These are phyloP conservation scores for Brenthis daphne DNA, from an alignment of 2,888 invertebrate species.

Conservation along the genomic window DNA sequence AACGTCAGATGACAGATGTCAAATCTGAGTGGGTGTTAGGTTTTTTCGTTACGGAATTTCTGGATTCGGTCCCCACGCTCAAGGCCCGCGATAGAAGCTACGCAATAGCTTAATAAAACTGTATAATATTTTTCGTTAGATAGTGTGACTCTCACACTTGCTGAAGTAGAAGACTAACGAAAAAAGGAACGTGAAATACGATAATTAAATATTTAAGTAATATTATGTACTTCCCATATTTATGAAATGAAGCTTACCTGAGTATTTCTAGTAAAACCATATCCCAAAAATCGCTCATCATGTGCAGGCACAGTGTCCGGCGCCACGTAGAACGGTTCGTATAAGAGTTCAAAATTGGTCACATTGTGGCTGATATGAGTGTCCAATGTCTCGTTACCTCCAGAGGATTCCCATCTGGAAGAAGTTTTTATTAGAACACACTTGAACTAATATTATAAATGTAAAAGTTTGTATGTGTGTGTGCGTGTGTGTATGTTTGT, in stretches of 20 bases:
- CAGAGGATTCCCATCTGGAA: conserved; percentile 83
- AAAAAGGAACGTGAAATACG: too few relatives aligned
- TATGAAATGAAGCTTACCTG: conserved; percentile 83
- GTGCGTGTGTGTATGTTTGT: too few relatives aligned
- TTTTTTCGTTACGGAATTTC: too few relatives aligned
- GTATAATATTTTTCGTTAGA: not conserved
- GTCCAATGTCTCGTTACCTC: conserved; percentile 81
- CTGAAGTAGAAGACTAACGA: too few relatives aligned
- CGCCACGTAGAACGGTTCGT: conserved; percentile 96
- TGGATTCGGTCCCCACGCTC: too few relatives aligned
- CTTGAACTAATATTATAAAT: not conserved
- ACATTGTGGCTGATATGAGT: conserved; percentile 92
- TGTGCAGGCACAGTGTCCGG: conserved; percentile 91
- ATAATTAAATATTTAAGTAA: too few relatives aligned
- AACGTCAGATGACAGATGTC: too few relatives aligned
- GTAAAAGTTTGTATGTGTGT: not conserved
- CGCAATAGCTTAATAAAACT: too few relatives aligned
- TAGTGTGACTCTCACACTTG: too few relatives aligned
- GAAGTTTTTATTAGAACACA: not conserved
- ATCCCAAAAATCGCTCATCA: conserved; percentile 94
- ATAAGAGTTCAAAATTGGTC: conserved; percentile 91
- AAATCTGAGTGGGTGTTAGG: too few relatives aligned
- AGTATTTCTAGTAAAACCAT: conserved; percentile 95
- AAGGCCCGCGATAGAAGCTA: too few relatives aligned
- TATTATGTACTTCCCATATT: too few relatives aligned